A percentile compares a stretch with the other conserved stretches of the same genome.
These are phyloP conservation scores for Prionailurus bengalensis DNA, from an alignment of 2,113 vertebrate species.

Conservation along the genomic window DNA sequence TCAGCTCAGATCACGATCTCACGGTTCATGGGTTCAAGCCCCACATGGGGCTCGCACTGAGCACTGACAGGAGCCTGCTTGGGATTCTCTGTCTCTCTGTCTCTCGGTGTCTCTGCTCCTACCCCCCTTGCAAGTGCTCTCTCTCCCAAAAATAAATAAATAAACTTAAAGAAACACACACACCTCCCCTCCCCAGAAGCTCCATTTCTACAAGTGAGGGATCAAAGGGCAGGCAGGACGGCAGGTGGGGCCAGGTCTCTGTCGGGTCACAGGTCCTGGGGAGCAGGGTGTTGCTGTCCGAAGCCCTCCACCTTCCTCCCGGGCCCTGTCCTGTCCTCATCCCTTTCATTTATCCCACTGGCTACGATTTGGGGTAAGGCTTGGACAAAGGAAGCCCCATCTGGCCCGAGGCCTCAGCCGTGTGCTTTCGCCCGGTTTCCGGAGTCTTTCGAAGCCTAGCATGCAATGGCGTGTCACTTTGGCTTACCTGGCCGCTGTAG, in stretches of 20 bases:
- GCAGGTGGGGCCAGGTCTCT: not conserved
- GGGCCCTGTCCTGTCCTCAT: not conserved
- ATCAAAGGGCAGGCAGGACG: not conserved
- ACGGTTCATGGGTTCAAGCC: no score
- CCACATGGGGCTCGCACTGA: no score
- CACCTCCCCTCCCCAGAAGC: not conserved
- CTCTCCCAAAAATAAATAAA: no score
- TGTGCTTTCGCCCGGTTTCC: not conserved
- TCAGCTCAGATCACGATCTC: no score
- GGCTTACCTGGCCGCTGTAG: fast-evolving
- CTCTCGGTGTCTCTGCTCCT: no score
- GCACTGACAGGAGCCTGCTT: no score
- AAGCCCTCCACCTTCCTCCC: no score
- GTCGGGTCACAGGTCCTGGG: fast-evolving
- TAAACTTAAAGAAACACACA: no score
- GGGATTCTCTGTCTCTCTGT: no score
- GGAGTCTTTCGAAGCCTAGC: not conserved
- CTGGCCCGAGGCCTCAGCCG: not conserved
- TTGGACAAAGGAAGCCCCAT: not conserved
- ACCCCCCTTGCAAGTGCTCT: no score
- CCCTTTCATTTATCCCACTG: fast-evolving
- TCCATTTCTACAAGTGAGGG: not conserved
- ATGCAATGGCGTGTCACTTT: fast-evolving
- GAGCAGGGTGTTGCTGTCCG: not conserved
- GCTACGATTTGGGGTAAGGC: not conserved